Conservation (phyloP, 2,797 vertebrate species). For the Anabacerthia variegaticeps region DNA sequence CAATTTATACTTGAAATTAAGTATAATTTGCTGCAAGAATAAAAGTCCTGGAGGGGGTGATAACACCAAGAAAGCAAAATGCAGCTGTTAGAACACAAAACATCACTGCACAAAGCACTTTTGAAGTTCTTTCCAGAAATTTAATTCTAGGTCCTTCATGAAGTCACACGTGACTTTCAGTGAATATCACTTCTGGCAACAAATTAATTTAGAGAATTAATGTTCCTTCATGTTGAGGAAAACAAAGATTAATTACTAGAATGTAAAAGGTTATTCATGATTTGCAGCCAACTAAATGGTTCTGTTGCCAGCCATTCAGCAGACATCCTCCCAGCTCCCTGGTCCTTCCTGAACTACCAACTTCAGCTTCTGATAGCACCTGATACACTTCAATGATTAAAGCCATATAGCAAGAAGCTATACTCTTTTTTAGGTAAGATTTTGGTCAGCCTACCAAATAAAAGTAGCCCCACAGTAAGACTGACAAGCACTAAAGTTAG, state of each 20-base stretch:
- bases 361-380: background rate
- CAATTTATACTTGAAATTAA: background rate
- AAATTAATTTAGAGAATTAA: background rate
- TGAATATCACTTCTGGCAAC: background rate
- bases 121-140: background rate
- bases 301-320: background rate
- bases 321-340: background rate
- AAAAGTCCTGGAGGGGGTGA: accelerated
- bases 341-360: background rate
- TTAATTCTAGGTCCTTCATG: background rate
- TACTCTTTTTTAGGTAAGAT: accelerated
- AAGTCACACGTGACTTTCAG: accelerated
- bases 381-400: background rate
- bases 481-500: background rate
- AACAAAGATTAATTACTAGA: background rate
- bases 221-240: background rate
- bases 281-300: background rate
- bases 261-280: background rate
- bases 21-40: background rate
- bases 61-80: background rate
- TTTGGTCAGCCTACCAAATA: background rate
- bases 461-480: background rate
- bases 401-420: background rate
- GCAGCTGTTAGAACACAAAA: background rate
- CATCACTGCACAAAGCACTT: background rate